Conservation (phyloP, 1,140 invertebrate species). For the Sitophilus oryzae region DNA sequence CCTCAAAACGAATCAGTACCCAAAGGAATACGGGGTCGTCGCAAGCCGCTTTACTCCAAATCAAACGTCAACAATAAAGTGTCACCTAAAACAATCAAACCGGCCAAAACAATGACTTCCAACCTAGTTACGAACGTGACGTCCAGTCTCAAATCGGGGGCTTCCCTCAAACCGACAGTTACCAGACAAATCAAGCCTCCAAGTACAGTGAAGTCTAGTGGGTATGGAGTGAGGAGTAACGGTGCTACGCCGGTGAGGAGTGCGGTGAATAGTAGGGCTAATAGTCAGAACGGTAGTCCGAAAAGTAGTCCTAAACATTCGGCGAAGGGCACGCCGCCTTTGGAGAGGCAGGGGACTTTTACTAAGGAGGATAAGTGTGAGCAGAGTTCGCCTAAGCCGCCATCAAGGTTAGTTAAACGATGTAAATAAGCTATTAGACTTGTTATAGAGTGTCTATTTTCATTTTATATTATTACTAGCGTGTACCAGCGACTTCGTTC, state of each 20-base stretch:
- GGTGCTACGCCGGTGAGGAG: conserved; percentile 30
- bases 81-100: conserved; percentile 31
- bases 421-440: no score
- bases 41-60: conserved; percentile 63
- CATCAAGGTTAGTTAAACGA: conserved; percentile 24
- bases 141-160: conserved; percentile 28
- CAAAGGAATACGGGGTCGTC: conserved; percentile 69
- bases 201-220: conserved; percentile 29
- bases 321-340: conserved; percentile 32
- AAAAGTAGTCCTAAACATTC: conserved; percentile 23
- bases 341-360: conserved; percentile 80
- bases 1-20: conserved; percentile 42
- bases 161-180: conserved; percentile 27
- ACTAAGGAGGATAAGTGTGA: conserved; percentile 64
- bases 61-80: conserved; percentile 25
- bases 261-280: conserved; percentile 22
- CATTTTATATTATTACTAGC: no score
- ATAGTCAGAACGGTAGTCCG: conserved; percentile 26
- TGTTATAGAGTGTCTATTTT: no score
- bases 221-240: conserved; percentile 15
- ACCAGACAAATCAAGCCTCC: conserved; percentile 20
- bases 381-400: conserved; percentile 17
- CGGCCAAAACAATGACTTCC: conserved; percentile 32
- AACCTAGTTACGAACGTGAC: conserved; percentile 38
- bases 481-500: no score